Evolutionary conservation across 2,113 vertebrate genomes (phyloP).

Genomic region (Oriolus oriolus): DNA sequence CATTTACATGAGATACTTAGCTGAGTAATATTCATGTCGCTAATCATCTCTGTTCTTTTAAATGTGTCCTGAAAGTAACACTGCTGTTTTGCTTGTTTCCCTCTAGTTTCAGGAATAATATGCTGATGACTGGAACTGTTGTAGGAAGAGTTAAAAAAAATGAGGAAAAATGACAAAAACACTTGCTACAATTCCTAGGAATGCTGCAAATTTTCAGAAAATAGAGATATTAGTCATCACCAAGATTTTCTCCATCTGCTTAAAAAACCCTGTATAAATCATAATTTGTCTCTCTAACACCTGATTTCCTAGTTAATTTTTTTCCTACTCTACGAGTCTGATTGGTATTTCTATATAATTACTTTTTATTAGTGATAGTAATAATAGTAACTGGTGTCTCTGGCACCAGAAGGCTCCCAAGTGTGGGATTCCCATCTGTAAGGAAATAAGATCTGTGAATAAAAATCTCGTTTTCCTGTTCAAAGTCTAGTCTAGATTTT

Average conservation of each 20-base stretch:
- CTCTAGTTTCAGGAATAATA: background rate
- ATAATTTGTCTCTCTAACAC: background rate
- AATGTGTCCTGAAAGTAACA: background rate
- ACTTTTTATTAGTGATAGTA: background rate
- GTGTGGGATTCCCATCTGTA: background rate
- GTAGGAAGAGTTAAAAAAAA: background rate
- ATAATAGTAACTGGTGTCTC: background rate
- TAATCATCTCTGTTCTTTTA: background rate
- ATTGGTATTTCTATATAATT: background rate
- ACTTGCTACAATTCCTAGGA: background rate
- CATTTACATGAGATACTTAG: background rate
- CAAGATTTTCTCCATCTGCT: background rate
- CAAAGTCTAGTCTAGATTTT: background rate
- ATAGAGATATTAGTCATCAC: background rate
- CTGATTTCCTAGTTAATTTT: background rate
- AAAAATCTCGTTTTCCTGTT: background rate
- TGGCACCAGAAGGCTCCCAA: background rate
- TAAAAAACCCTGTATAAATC: background rate
- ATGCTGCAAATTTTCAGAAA: background rate
- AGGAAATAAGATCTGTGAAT: background rate
- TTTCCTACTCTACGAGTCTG: background rate
- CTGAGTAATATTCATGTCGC: background rate
- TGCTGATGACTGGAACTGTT: background rate
- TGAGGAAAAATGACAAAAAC: background rate
- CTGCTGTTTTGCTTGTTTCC: background rate